Percentiles rank a stretch among this genome's conserved stretches.
phyloP scores from a whole-genome alignment of 2,797 vertebrate genomes.

The Varecia variegata region DNA sequence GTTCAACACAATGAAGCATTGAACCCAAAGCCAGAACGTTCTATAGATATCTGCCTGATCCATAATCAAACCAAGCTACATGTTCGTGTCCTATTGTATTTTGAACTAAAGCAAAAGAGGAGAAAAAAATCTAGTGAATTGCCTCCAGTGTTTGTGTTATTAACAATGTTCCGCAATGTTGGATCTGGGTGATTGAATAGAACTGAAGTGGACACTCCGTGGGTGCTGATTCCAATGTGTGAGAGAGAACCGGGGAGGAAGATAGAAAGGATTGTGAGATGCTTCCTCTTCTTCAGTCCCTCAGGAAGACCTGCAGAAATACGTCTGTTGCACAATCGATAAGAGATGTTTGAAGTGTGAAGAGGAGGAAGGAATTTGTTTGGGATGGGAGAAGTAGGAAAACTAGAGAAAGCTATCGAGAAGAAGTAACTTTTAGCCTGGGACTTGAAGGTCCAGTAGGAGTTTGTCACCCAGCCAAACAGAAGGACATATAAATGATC shows the following conservation, averaged over 20 bases:
- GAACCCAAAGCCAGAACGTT: neutral
- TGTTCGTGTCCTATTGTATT: neutral
- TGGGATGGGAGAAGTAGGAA: neutral
- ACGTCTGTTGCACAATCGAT: accelerated
- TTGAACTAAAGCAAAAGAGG: neutral
- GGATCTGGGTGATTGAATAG: neutral
- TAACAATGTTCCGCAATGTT: neutral
- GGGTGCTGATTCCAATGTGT: neutral
- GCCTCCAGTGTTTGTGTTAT: neutral
- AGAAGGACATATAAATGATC: neutral
- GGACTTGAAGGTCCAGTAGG: neutral
- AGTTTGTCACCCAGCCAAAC: neutral
- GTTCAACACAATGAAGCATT: neutral
- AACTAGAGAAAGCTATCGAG: neutral
- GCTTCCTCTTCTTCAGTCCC: neutral
- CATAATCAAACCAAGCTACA: neutral
- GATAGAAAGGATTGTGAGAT: neutral
- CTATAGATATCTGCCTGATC: neutral
- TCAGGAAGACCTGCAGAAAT: neutral
- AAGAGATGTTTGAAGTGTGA: neutral
- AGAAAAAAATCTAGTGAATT: neutral
- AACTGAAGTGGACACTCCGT: neutral
- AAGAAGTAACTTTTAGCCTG: neutral
- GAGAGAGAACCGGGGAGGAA: neutral
- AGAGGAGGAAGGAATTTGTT: neutral